Conservation (phyloP, 1,140 invertebrate genomes). For the Choristoneura fumiferana region DNA sequence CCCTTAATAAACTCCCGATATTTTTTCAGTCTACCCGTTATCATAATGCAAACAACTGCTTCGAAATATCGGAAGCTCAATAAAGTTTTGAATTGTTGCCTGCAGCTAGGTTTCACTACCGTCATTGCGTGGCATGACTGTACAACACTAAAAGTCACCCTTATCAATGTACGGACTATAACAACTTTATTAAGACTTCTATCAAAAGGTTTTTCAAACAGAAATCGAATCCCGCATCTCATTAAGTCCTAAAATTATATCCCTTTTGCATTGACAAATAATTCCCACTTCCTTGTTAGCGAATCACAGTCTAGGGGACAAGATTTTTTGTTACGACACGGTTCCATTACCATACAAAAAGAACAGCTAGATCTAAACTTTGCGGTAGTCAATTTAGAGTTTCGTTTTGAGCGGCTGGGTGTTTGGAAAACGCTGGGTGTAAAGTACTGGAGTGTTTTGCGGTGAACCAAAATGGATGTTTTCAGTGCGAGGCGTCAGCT, state of each 20-base stretch:
- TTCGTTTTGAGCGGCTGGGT: conserved; percentile 21
- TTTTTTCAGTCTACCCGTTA: too few relatives aligned
- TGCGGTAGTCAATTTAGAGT: conserved; percentile 14
- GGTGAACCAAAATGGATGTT: conserved; percentile 72
- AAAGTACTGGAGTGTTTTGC: conserved; percentile 39
- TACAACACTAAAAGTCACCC: too few relatives aligned
- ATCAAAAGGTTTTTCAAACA: conserved; percentile 1
- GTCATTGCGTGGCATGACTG: too few relatives aligned
- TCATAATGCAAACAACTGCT: too few relatives aligned
- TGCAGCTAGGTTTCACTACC: too few relatives aligned
- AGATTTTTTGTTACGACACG: conserved; percentile 42
- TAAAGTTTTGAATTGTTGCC: too few relatives aligned
- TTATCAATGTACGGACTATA: background rate
- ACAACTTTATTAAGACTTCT: conserved; percentile 2
- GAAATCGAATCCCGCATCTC: conserved; percentile 64
- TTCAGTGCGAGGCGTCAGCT: conserved; percentile 73
- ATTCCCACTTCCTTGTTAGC: conserved; percentile 65
- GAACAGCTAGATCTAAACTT: conserved; percentile 26
- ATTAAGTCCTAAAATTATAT: conserved; percentile 64
- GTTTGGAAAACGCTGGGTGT: conserved; percentile 27
- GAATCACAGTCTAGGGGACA: conserved; percentile 50
- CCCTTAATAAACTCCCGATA: too few relatives aligned
- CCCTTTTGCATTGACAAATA: conserved; percentile 68
- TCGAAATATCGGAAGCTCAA: too few relatives aligned
- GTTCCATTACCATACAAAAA: conserved; percentile 37